These are phyloP conservation scores for Aplidium turbinatum DNA, from an alignment of 23 tunicate species.

Conservation along the genomic window DNA sequence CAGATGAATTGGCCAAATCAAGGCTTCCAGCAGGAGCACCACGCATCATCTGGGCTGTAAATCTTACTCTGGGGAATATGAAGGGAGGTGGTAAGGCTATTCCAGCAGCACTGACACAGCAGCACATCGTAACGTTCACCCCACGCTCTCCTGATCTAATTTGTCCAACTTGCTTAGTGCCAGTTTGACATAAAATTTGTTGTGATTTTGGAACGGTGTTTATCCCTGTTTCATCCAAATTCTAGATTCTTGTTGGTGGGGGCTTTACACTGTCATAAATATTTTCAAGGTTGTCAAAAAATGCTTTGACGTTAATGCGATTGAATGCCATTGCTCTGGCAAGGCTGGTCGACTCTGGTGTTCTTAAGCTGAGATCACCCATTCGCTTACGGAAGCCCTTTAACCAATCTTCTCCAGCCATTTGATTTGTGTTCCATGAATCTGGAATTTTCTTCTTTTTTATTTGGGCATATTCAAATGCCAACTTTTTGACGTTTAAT, in stretches of 20 bases:
- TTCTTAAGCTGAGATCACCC: slow-evolving; percentile 22
- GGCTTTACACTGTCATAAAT: no score
- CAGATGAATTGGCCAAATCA: no score
- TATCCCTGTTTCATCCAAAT: slow-evolving; percentile 36
- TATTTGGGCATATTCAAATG: slow-evolving; percentile 7
- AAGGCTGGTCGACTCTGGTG: slow-evolving; percentile 32
- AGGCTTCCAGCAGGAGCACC: no score
- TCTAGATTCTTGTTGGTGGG: slow-evolving; percentile 11
- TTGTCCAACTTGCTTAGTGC: slow-evolving; percentile 34
- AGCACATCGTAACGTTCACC: slow-evolving; percentile 27
- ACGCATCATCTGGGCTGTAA: background rate
- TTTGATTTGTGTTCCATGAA: slow-evolving; percentile 1
- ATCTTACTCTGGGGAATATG: slow-evolving; percentile 7
- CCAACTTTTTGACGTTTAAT: background rate
- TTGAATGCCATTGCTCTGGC: slow-evolving; percentile 48
- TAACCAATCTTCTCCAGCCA: slow-evolving; percentile 44
- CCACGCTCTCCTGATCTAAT: slow-evolving; percentile 33
- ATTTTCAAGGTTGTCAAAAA: slow-evolving; percentile 32
- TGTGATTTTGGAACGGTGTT: slow-evolving; percentile 3
- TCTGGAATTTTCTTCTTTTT: slow-evolving; percentile 15
- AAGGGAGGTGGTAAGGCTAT: slow-evolving; percentile 12
- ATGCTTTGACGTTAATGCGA: slow-evolving; percentile 8
- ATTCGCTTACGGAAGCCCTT: slow-evolving; percentile 36
- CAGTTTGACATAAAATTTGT: slow-evolving; percentile 6
- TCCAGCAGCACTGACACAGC: slow-evolving; percentile 31